A percentile compares a stretch with the other conserved stretches of the same genome.
phyloP scores from a whole-genome alignment of 1,140 invertebrate species.

The Megathymus violae region DNA sequence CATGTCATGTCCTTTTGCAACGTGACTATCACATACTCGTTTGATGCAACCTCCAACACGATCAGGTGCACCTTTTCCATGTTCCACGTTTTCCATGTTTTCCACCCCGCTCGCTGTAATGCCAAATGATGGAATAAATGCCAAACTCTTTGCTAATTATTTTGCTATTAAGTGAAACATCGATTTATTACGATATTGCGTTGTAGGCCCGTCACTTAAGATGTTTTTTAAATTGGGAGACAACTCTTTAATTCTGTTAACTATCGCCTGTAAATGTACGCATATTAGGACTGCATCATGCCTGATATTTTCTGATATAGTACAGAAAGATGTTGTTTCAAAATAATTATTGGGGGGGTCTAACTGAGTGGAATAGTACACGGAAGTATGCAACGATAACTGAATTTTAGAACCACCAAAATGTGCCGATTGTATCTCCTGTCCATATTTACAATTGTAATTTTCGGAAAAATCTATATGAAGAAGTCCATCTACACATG shows the following conservation, averaged over 20 bases:
- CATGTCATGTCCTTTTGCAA: neutral
- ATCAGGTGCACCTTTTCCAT: neutral
- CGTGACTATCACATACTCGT: neutral
- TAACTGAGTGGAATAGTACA: too few relatives aligned
- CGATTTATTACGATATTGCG: constrained; percentile 19
- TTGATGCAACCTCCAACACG: neutral
- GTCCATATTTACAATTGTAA: constrained; percentile 55
- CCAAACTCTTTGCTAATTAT: neutral
- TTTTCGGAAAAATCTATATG: constrained; percentile 42
- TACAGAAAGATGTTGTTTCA: constrained; percentile 10
- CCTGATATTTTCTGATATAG: constrained; percentile 8
- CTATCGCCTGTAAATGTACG: too few relatives aligned
- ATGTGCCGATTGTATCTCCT: too few relatives aligned
- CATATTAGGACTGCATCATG: too few relatives aligned
- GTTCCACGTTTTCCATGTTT: too few relatives aligned
- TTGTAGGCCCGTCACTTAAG: neutral
- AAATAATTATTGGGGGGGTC: too few relatives aligned
- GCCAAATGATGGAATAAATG: neutral
- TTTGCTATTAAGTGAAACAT: constrained; percentile 14
- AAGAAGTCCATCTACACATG: constrained; percentile 27
- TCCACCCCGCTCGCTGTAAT: constrained; percentile 1
- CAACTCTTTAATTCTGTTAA: too few relatives aligned
- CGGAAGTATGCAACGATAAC: too few relatives aligned
- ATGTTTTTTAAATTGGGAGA: too few relatives aligned
- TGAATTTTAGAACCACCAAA: too few relatives aligned